phyloP scores from a whole-genome alignment of 2,797 vertebrate species.

The Macropus fuliginosus region DNA sequence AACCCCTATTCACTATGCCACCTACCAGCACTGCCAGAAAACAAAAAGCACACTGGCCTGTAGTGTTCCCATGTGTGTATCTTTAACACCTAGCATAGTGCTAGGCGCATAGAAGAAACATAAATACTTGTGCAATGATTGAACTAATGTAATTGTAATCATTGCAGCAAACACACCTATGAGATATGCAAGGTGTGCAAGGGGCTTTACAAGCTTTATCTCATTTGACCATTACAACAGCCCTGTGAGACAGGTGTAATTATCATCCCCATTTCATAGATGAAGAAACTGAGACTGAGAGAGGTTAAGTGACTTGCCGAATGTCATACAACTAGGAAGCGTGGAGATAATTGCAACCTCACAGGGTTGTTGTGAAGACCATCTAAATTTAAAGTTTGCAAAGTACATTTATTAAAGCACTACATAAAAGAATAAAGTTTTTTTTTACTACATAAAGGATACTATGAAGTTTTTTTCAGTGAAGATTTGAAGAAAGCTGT shows the following conservation, averaged over 20 bases:
- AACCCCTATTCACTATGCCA: not conserved
- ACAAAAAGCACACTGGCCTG: not conserved
- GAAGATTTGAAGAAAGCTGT: too few relatives aligned
- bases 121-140: not conserved
- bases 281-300: not conserved
- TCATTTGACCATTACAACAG: not conserved
- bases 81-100: not conserved
- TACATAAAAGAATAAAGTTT: not conserved
- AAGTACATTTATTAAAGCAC: not conserved
- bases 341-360: not conserved
- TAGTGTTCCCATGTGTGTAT: not conserved
- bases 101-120: not conserved
- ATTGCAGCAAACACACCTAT: not conserved
- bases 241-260: not conserved
- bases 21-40: not conserved
- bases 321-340: not conserved
- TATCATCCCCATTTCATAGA: not conserved
- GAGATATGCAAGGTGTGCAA: not conserved
- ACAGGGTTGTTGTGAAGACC: not conserved
- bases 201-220: not conserved
- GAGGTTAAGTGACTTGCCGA: not conserved
- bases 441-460: not conserved
- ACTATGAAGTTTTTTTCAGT: too few relatives aligned
- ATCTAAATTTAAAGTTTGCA: not conserved
- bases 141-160: not conserved